Evolutionary conservation across 35 echinoderm and acorn worm species (phyloP), one percentile per base, ranked within the genome.

Genomic region (Acanthaster planci): DNA sequence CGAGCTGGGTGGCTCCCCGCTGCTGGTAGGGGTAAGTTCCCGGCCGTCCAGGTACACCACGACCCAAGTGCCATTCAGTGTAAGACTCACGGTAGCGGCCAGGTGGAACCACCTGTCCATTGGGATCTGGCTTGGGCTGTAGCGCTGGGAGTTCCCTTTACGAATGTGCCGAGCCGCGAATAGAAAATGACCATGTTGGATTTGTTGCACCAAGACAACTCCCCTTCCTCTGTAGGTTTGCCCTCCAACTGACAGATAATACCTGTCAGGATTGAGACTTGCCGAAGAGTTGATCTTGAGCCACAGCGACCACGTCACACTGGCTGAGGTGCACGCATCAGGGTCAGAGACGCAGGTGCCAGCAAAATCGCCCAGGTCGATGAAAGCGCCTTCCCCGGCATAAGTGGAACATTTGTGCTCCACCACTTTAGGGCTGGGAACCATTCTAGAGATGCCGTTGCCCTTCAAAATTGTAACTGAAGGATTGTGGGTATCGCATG

Each of bases 301-400:
- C 64, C 64, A 72, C 30, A 72, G 0, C 14, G 18, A 72, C 64
- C 64, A 72, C 19, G 64, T 72, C 64, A 72, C 34, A 0, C 26
- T 31, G 4, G 22, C 64, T 47, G 42, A 47, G 42, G 42, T 12
- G 30, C 64, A 72, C 26, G 30, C 26, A 29, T 12, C 29, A 26
- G 64, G 64, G 23, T 72, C 64, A 72, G 64, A 72, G 29, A 72
- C 15, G 34, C 64, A 72, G 64, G 64, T 72, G 19, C 34, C 64
- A 31, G 26, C 34, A 8, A 72, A 72, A 34, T 72, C 64, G 15
- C 64, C 64, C 7, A 72, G 64, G 34, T 72, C 64, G 7, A 72
- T 26, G 64, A 7, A 72, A 2, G 64, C 23, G 9, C 64, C 64
- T 8, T 26, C 22, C 8, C 34, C 7, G 34, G 64, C 23, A 29